Base-by-base conservation (phyloP, 2,797 vertebrate genomes). In the Micromesistius poutassou region DNA sequence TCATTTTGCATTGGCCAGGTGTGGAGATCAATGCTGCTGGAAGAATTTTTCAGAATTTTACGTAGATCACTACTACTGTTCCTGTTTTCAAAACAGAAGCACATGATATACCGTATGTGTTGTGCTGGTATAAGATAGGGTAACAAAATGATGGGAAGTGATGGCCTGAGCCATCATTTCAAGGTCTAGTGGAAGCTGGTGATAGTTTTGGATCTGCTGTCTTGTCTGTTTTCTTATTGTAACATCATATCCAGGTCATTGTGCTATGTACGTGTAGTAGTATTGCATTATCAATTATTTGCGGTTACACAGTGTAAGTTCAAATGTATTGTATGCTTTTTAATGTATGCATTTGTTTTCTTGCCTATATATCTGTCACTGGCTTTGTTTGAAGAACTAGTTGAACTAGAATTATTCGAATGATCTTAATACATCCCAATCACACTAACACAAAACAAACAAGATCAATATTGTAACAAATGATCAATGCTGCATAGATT, bases 1-100 rank as follows among this genome's bases (percentile, higher is more conserved):
- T 50, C n/a, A 30, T 87, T 88, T 88, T 87, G 66, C 75, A 92
- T 84, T 81, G 55, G 62, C 40, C 80, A 85, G 82, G 74, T 80
- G 19, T 79, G 71, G 90, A 85, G 76, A 80, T 62, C 5, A 77
- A 78, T 84, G 38, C 79, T 74, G 66, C 75, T 80, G 72, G 68
- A 46, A 74, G 76, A 68, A 74, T 81, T 81, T 36, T 62, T 25
- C 79, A 9, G 75, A 76, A 68, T 81, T 80, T 75, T 73, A 35
- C 36, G 0, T 19, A 28, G 74, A 78, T 19, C 75, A 66, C 76
- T 70, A 77, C 78, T 28, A 72, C 82, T 83, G 79, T 7, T 77
- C 78, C 81, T 72, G 70, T 55, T 66, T 75, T 25, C 79, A 70
- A n/a, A 36, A 55, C 75, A 28, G 19, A 77, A 50, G 14, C 46